Evolutionary conservation across 2,888 invertebrate species (phyloP).

Genomic region (Phaonia tiefii): DNA sequence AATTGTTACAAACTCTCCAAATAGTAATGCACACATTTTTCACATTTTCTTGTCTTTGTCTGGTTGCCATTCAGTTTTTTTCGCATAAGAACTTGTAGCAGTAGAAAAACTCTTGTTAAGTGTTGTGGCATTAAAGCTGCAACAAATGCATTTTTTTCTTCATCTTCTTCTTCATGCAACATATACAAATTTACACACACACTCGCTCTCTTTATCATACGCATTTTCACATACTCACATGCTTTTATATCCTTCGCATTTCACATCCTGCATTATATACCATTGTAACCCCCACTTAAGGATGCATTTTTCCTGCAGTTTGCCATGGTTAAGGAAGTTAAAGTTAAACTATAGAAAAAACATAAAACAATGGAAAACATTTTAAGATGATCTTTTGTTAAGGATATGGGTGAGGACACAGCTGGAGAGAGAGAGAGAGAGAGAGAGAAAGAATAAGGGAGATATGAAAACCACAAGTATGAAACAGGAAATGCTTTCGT

Average conservation of each 20-base stretch:
- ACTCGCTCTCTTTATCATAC: neutral
- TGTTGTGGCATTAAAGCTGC: conserved; percentile 32
- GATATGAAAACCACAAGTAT: no score
- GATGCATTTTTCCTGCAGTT: conserved; percentile 15
- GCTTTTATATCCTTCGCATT: neutral
- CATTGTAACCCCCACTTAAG: neutral
- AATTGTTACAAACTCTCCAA: conserved; percentile 53
- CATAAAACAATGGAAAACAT: no score
- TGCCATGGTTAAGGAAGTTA: conserved; percentile 11
- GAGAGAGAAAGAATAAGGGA: no score
- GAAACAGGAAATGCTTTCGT: no score
- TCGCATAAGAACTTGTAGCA: neutral
- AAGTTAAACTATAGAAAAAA: conserved; percentile 24
- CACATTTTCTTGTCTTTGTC: neutral
- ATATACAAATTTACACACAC: neutral
- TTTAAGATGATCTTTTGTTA: no score
- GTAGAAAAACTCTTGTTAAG: conserved; percentile 16
- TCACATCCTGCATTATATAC: neutral
- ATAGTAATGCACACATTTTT: conserved; percentile 30
- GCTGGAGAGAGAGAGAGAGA: no score
- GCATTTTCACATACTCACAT: neutral
- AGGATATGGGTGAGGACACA: no score
- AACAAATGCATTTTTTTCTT: conserved; percentile 6
- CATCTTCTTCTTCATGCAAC: neutral
- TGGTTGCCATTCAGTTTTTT: neutral